Percentiles rank a stretch among this genome's conserved stretches.
phyloP scores from a whole-genome alignment of 2,113 vertebrate genomes.

The Tenrec ecaudatus region DNA sequence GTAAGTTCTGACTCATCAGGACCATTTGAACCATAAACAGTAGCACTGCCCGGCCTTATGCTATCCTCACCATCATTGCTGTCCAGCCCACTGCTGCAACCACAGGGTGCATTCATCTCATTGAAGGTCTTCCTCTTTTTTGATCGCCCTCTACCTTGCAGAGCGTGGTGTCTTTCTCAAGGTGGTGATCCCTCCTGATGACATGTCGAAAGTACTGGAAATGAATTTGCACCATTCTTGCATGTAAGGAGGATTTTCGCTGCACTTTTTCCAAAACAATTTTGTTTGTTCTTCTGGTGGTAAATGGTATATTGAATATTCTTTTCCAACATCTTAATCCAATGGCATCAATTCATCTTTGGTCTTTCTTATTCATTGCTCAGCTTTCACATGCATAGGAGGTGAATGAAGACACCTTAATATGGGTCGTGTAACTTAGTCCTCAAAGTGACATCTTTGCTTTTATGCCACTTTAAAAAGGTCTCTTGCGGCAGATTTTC shows the following conservation, averaged over 20 bases:
- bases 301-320: background rate
- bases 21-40: background rate
- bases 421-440: background rate
- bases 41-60: background rate
- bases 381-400: background rate
- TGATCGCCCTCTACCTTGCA: background rate
- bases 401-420: background rate
- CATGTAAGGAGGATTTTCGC: background rate
- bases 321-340: background rate
- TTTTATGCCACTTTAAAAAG: background rate
- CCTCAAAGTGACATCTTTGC: background rate
- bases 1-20: background rate
- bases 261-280: background rate
- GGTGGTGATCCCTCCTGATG: background rate
- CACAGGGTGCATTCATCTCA: too few species aligned
- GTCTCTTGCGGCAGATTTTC: background rate
- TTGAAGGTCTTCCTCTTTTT: background rate
- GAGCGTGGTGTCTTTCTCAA: background rate
- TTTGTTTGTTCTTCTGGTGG: background rate
- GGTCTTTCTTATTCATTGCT: background rate
- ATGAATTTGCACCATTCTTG: background rate
- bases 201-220: background rate
- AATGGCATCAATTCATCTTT: background rate
- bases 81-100: background rate
- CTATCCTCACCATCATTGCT: background rate